Evolutionary conservation across 2,113 vertebrate species (phyloP), one percentile per base, ranked within the genome.

Genomic region (Antechinus stuartii): DNA sequence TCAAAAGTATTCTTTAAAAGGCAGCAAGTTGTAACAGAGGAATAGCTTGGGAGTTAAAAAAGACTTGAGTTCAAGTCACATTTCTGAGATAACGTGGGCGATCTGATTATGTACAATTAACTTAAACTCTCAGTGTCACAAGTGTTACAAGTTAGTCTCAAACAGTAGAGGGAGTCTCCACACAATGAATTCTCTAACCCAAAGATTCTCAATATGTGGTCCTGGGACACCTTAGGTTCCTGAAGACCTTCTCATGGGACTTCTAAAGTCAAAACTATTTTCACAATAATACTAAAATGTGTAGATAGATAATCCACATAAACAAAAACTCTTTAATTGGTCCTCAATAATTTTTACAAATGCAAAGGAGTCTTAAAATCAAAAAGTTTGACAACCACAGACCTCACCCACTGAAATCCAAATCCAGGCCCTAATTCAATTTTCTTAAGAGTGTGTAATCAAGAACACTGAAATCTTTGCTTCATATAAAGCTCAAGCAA

Each of bases 401-500:
- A 2, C 19, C n/a, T 42, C 42, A 42, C 22, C 68, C 68, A 84
- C 8, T 84, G n/a, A 84, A 42, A 42, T 84, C 2, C 68, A 84
- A 42, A 84, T 42, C 16, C n/a, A 84, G 35, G 16, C 19, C n/a
- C n/a, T 42, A 84, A 42, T 84, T 84, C 68, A 84, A 8, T 84
- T 84, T 84, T 42, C 12, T 42, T 42, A 42, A 84, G 6, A 42
- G 4, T 22, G 42, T n/a, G n/a, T 42, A 42, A n/a, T 84, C 68
- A 84, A 84, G 19, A 42, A 84, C n/a, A 42, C 8, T 84, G 68
- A 84, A 84, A 42, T 84, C n/a, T 84, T 84, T 84, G 35, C n/a
- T 84, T 84, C n/a, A 23, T 84, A 46, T 47, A 96, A 93, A 16
- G 47, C 46, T 93, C 53, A 95, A 92, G 52, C 35, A 91, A 46